Evolutionary conservation across 2,888 invertebrate species (phyloP), one percentile per base, ranked within the genome.

Genomic region (Polydrusus cervinus): DNA sequence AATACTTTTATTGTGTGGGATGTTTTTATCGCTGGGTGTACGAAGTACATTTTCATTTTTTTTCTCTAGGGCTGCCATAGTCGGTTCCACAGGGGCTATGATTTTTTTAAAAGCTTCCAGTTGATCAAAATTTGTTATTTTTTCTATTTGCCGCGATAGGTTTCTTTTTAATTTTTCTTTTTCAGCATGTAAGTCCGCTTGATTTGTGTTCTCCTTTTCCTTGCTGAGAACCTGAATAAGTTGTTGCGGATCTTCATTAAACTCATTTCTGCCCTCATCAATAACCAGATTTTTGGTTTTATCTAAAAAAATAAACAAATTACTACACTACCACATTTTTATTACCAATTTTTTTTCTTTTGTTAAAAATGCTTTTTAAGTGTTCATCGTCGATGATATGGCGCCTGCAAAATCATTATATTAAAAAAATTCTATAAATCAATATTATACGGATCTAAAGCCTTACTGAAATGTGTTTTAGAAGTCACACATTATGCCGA

Each of bases 1-100:
- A 40, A 40, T 40, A 40, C 40, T 40, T 40, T 40, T 40, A 40
- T 40, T 40, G 40, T 40, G 40, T 40, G 40, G 40, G 40, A 40
- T 40, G 40, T 40, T 40, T 40, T 40, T 40, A 40, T 40, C 11
- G 40, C 40, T 40, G 40, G 8, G 3, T 40, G 40, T 40, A 40
- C 10, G 11, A 40, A 40, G 40, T 40, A 40, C 40, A 40, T 40
- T 9, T 40, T 40, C 40, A 40, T 40, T 40, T 40, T 11, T 40
- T 40, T 40, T 40, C 40, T 40, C 40, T 40, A 40, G 40, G 40
- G 40, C 40, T 40, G 40, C 40, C 40, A 40, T 40, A 9, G 40
- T 40, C 40, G 40, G 40, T 40, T 40, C 40, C 40, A 40, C 9
- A 40, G 40, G 40, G 40, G 40, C 40, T 11, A 40, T 40, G 40